These are phyloP conservation scores for Colletes gigas DNA, from an alignment of 1,140 invertebrate species.

Conservation along the genomic window DNA sequence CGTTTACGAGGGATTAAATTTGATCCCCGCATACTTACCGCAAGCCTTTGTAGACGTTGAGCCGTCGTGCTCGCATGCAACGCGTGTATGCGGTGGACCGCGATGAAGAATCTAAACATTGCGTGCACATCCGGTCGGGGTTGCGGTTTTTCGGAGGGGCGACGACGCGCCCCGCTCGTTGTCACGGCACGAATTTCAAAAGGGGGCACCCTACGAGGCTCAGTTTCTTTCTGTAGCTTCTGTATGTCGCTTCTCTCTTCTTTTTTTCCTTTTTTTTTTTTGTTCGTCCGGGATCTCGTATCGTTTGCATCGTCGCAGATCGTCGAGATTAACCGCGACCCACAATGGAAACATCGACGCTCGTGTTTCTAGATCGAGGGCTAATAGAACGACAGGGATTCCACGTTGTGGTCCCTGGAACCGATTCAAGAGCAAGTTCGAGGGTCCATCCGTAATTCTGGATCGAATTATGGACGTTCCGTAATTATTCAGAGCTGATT, in stretches of 20 bases:
- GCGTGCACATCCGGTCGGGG: constrained; percentile 58
- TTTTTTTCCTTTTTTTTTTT: constrained; percentile 22
- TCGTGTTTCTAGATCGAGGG: constrained; percentile 30
- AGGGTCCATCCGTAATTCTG: not conserved
- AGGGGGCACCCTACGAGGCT: not conserved
- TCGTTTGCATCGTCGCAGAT: constrained; percentile 45
- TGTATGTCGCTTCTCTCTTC: not conserved
- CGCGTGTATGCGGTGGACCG: constrained; percentile 57
- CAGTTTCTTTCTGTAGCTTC: constrained; percentile 10
- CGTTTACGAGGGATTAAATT: constrained; percentile 63
- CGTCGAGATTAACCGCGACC: constrained; percentile 35
- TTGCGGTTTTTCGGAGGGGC: constrained; percentile 52
- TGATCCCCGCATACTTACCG: constrained; percentile 63
- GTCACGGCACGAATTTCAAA: constrained; percentile 11
- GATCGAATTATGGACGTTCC: too few species aligned
- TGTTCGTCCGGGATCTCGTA: constrained; percentile 13
- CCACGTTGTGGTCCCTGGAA: not conserved
- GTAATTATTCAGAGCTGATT: too few species aligned
- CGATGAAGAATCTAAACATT: constrained; percentile 66
- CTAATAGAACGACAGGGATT: constrained; percentile 20
- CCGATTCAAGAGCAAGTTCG: constrained; percentile 19
- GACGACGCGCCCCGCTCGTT: constrained; percentile 13
- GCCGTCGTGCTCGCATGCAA: constrained; percentile 35
- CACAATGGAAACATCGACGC: constrained; percentile 41
- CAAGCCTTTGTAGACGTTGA: constrained; percentile 56